These are phyloP conservation scores for Sebastes oblongus DNA, from an alignment of 2,797 vertebrate species.

Conservation along the genomic window DNA sequence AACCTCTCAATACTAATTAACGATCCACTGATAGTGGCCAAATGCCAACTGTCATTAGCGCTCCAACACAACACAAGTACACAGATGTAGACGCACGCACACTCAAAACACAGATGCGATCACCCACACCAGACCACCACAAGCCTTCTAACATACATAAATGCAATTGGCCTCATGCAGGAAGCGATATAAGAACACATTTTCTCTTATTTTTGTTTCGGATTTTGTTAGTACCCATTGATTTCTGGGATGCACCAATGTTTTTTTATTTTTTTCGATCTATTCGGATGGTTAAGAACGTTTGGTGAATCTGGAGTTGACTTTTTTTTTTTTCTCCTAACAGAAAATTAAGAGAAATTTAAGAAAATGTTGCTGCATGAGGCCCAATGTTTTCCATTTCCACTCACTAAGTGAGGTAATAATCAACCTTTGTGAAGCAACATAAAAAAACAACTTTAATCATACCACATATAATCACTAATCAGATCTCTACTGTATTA, in stretches of 20 bases:
- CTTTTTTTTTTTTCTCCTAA: no score
- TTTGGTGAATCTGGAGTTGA: no score
- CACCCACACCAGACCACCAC: constrained; percentile 45
- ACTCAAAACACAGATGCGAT: constrained; percentile 61
- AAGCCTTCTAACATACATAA: constrained; percentile 53
- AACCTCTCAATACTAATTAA: constrained; percentile 87
- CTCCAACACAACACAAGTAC: constrained; percentile 58
- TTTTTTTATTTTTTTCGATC: not conserved
- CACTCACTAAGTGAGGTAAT: not conserved
- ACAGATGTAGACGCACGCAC: constrained; percentile 59
- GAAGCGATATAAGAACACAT: not conserved
- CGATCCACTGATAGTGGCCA: constrained; percentile 78
- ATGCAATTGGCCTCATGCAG: not conserved
- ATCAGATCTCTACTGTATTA: constrained; percentile 9
- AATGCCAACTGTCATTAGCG: constrained; percentile 79
- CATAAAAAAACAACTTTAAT: not conserved
- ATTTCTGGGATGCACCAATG: not conserved
- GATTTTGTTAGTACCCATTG: not conserved
- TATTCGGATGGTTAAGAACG: no score
- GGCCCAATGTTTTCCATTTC: constrained; percentile 9
- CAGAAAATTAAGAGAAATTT: no score
- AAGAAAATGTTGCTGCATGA: no score
- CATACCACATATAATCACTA: not conserved
- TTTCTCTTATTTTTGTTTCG: not conserved
- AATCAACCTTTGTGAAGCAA: constrained; percentile 4